Percentiles rank a stretch among this genome's conserved stretches.
Conservation (phyloP, 92 coral and sea anemone genomes). For the Muricea muricata region DNA sequence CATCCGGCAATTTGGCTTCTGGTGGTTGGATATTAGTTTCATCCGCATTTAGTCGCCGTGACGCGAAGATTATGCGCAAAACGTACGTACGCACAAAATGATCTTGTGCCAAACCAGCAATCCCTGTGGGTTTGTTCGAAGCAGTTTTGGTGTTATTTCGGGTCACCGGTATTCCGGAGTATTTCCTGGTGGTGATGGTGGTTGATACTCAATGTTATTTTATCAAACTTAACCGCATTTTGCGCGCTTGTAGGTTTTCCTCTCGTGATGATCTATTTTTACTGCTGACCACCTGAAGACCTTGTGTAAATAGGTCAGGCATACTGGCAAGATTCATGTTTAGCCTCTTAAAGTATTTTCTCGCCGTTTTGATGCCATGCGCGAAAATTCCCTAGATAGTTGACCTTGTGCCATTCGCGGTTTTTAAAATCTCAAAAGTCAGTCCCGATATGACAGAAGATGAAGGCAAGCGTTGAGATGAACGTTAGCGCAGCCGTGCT, state of each 20-base stretch:
- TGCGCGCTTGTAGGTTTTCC: neutral
- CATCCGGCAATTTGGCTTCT: conserved; percentile 18
- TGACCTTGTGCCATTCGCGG: conserved; percentile 11
- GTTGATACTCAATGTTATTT: neutral
- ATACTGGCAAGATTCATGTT: neutral
- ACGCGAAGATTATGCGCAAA: neutral
- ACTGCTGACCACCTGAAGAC: conserved; percentile 28
- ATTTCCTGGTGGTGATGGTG: neutral
- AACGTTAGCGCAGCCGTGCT: neutral
- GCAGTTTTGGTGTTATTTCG: neutral
- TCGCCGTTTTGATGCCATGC: neutral
- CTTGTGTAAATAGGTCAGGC: conserved; percentile 10
- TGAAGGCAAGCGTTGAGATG: neutral
- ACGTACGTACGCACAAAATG: neutral
- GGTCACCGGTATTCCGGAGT: neutral
- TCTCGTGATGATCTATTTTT: conserved; percentile 23
- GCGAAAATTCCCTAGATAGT: conserved; percentile 2
- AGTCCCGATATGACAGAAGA: neutral
- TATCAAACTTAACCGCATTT: neutral
- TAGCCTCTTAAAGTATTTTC: conserved; percentile 33
- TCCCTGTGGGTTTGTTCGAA: neutral
- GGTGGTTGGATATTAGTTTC: neutral
- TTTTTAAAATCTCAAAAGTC: neutral
- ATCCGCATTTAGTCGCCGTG: neutral
- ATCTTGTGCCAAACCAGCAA: neutral